phyloP scores from a whole-genome alignment of 2,113 vertebrate genomes.

The Tylochromis polylepis region DNA sequence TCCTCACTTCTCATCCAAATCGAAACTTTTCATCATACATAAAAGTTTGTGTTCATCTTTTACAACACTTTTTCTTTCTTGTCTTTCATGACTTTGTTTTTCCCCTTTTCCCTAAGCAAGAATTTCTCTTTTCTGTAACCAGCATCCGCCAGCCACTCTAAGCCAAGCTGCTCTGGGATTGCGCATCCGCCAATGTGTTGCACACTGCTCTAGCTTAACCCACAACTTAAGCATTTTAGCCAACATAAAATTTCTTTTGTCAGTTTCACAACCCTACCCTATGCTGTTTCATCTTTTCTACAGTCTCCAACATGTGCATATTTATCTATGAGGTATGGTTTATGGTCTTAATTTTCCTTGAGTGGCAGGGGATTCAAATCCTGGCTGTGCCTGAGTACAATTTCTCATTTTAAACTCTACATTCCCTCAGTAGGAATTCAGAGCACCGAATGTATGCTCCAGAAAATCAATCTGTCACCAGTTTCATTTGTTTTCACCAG shows the following conservation, averaged over 20 bases:
- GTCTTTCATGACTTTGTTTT: background rate
- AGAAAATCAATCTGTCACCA: slow-evolving; percentile 15
- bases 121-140: background rate
- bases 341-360: slow-evolving; percentile 1
- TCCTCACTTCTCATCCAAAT: background rate
- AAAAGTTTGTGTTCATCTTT: background rate
- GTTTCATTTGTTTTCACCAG: slow-evolving; percentile 1
- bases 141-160: background rate
- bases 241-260: background rate
- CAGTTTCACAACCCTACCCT: background rate
- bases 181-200: background rate
- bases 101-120: background rate
- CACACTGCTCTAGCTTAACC: background rate
- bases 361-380: background rate
- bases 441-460: background rate
- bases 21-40: background rate
- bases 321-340: background rate
- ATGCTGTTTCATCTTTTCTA: background rate
- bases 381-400: background rate
- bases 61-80: background rate
- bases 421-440: background rate
- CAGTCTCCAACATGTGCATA: background rate
- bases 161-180: background rate
- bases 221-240: background rate
- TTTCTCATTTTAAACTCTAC: background rate